Evolutionary conservation across 2,797 vertebrate genomes (phyloP).

Genomic region (Oryzias dopingdopingensis): DNA sequence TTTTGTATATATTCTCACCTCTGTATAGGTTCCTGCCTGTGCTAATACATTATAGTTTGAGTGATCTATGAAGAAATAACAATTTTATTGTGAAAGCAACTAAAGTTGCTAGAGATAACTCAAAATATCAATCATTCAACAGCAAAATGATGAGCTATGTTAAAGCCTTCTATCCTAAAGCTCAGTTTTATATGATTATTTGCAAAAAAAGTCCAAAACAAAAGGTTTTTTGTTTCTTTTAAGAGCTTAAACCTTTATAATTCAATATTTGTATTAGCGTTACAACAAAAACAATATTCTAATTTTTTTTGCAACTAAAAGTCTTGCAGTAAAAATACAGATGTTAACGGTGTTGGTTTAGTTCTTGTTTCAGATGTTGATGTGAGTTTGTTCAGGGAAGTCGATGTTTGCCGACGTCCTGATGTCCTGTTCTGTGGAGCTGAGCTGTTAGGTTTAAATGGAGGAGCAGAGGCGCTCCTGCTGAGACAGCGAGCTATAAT

Average conservation of each 20-base stretch:
- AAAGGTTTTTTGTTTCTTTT: too few relatives aligned
- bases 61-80: too few relatives aligned
- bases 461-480: slow-evolving; percentile 3
- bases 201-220: too few relatives aligned
- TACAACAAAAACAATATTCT: not conserved
- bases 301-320: not conserved
- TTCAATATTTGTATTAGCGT: too few relatives aligned
- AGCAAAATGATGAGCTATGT: not conserved
- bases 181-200: not conserved
- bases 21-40: too few relatives aligned
- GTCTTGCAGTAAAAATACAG: not conserved
- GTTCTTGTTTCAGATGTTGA: not conserved
- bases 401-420: not conserved
- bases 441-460: slow-evolving; percentile 7
- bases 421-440: slow-evolving; percentile 2
- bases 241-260: too few relatives aligned
- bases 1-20: too few relatives aligned
- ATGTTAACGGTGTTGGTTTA: slow-evolving; percentile 1
- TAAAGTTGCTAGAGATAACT: not conserved
- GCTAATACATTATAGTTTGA: too few relatives aligned
- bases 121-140: not conserved
- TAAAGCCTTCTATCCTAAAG: not conserved
- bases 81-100: too few relatives aligned
- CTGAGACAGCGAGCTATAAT: slow-evolving; percentile 14
- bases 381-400: slow-evolving; percentile 6